phyloP scores from a whole-genome alignment of 2,888 invertebrate species.

The Torymus aiolomorphi region DNA sequence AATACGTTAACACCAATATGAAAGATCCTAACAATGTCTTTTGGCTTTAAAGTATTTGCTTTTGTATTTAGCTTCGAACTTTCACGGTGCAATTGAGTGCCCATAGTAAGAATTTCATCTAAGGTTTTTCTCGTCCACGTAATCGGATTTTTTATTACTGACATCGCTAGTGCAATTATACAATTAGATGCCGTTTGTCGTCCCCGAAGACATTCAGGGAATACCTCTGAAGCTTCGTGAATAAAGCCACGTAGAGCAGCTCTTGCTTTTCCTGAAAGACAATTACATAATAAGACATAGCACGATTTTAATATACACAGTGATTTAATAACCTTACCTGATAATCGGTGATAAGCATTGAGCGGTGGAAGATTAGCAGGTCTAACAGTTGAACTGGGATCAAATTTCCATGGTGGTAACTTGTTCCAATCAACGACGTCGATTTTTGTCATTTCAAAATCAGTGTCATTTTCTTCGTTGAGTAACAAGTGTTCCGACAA shows the following conservation, averaged over 20 bases:
- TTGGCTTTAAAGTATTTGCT: constrained; percentile 60
- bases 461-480: constrained; percentile 60
- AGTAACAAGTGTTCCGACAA: constrained; percentile 60
- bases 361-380: constrained; percentile 69
- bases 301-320: not conserved
- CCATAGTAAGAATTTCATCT: constrained; percentile 70
- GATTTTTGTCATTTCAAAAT: constrained; percentile 69
- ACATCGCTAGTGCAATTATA: constrained; percentile 68
- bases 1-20: constrained; percentile 70
- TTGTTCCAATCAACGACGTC: constrained; percentile 68
- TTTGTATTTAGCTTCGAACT: constrained; percentile 60
- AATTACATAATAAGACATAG: not conserved
- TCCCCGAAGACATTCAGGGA: constrained; percentile 65
- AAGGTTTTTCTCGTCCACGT: constrained; percentile 71
- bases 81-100: constrained; percentile 64
- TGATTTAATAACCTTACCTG: constrained; percentile 52
- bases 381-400: constrained; percentile 68
- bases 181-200: constrained; percentile 70
- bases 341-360: constrained; percentile 68
- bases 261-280: constrained; percentile 62
- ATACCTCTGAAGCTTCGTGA: constrained; percentile 68
- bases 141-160: constrained; percentile 68
- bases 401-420: constrained; percentile 66
- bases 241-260: constrained; percentile 68
- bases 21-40: constrained; percentile 69